Percentiles rank a stretch among this genome's conserved stretches.
Conservation (phyloP, 2,888 invertebrate species). For the Drosophila mimica region DNA sequence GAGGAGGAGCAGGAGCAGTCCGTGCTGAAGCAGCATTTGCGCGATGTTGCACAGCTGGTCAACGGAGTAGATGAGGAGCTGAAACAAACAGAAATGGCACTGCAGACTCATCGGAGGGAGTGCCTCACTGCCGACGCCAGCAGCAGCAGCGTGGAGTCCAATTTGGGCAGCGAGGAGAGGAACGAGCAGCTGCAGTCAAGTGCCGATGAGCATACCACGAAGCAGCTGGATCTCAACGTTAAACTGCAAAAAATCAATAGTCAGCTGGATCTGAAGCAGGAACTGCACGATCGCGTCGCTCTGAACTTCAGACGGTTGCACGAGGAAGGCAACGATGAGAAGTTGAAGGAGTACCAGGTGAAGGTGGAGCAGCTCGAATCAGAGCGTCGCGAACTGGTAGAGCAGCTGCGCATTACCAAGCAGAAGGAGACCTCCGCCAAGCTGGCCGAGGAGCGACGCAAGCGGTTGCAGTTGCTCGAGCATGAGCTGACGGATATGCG, state of each 20-base stretch:
- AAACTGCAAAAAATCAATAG: constrained; percentile 88
- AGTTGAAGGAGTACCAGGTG: constrained; percentile 88
- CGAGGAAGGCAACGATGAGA: constrained; percentile 85
- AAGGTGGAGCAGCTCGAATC: constrained; percentile 90
- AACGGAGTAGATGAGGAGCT: constrained; percentile 74
- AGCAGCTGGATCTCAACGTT: constrained; percentile 87
- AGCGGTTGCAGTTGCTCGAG: constrained; percentile 91
- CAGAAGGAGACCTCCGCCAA: constrained; percentile 87
- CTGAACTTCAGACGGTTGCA: constrained; percentile 77
- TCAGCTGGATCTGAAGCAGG: constrained; percentile 82
- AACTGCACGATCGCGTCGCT: constrained; percentile 82
- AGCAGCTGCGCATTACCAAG: constrained; percentile 88
- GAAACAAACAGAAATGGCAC: constrained; percentile 70
- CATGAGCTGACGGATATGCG: constrained; percentile 90
- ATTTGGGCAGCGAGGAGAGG: constrained; percentile 85
- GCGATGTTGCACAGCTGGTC: constrained; percentile 69
- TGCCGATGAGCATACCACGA: constrained; percentile 80
- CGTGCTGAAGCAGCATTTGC: constrained; percentile 67
- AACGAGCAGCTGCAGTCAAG: constrained; percentile 75
- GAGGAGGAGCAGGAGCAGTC: background rate
- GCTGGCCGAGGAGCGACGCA: constrained; percentile 90
- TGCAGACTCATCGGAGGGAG: constrained; percentile 70
- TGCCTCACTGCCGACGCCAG: constrained; percentile 27
- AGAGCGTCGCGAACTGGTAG: constrained; percentile 90
- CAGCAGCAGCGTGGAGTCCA: constrained; percentile 11